A percentile compares a stretch with the other conserved stretches of the same genome.
phyloP scores from a whole-genome alignment of 2,113 vertebrate species.

The Macrotis lagotis region DNA sequence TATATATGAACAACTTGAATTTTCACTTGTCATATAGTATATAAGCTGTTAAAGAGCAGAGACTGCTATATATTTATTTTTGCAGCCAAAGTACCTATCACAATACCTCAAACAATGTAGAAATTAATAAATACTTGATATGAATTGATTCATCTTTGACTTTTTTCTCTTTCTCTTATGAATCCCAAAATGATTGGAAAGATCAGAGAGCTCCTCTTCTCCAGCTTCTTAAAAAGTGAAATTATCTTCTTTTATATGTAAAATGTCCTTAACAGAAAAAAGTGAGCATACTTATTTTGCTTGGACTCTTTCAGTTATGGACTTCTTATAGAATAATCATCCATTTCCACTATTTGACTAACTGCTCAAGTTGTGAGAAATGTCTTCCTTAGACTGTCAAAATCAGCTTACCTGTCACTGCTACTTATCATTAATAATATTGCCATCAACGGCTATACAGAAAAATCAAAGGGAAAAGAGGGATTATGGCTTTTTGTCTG shows the following conservation, averaged over 20 bases:
- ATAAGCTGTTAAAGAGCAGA: not conserved
- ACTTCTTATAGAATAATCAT: not conserved
- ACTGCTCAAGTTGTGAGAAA: not conserved
- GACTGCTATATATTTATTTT: not conserved
- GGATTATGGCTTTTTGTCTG: not conserved
- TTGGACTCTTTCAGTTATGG: not conserved
- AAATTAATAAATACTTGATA: not conserved
- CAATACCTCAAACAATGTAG: not conserved
- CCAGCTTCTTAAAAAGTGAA: not conserved
- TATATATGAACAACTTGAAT: not conserved
- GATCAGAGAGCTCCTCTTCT: not conserved
- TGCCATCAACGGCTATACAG: not conserved
- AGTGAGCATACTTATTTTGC: not conserved
- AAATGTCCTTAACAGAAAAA: not conserved
- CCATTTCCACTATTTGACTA: not conserved
- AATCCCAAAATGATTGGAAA: not conserved
- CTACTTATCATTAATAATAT: not conserved
- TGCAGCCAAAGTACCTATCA: not conserved
- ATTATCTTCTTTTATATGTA: not conserved
- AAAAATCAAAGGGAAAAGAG: not conserved
- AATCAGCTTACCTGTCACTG: not conserved
- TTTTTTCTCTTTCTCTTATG: not conserved
- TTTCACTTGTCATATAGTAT: not conserved
- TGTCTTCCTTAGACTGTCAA: not conserved
- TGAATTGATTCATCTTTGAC: not conserved